phyloP scores from a whole-genome alignment of 2,113 vertebrate genomes.

The Globicephala melas region DNA sequence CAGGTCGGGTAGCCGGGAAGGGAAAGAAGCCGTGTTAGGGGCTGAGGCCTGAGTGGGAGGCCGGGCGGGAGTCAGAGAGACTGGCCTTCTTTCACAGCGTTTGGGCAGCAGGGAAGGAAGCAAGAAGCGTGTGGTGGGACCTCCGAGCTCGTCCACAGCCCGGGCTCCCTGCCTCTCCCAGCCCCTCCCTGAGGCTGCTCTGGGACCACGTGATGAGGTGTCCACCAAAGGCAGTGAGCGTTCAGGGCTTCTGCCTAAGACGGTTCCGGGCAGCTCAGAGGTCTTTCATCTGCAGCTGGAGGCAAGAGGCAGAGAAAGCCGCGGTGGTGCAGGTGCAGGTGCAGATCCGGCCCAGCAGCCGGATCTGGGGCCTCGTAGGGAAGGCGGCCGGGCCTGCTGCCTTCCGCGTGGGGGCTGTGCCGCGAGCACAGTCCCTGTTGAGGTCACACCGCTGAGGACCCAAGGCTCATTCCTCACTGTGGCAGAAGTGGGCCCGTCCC shows the following conservation, averaged over 20 bases:
- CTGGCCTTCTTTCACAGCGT: fast-evolving
- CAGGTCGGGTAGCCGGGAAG: too few relatives aligned
- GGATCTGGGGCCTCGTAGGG: fast-evolving
- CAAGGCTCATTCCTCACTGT: background rate
- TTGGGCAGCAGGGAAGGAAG: background rate
- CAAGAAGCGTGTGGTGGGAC: fast-evolving
- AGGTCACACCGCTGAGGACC: background rate
- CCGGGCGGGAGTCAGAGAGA: background rate
- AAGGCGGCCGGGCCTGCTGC: background rate
- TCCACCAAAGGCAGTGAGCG: background rate
- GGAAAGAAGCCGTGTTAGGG: fast-evolving
- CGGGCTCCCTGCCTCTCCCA: background rate
- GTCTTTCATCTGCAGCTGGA: background rate
- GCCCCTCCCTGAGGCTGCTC: fast-evolving
- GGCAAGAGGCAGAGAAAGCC: background rate
- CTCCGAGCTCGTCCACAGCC: background rate
- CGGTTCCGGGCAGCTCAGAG: background rate
- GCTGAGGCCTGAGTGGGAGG: background rate
- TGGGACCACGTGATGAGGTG: background rate
- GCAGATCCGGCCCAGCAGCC: background rate
- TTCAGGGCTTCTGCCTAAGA: background rate
- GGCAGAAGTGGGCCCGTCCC: background rate
- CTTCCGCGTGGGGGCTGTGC: background rate
- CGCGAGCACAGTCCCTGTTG: fast-evolving
- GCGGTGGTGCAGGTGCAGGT: background rate